Percentiles rank a stretch among this genome's conserved stretches.
phyloP scores from a whole-genome alignment of 2,888 invertebrate genomes.

The Allolobophora icterica region DNA sequence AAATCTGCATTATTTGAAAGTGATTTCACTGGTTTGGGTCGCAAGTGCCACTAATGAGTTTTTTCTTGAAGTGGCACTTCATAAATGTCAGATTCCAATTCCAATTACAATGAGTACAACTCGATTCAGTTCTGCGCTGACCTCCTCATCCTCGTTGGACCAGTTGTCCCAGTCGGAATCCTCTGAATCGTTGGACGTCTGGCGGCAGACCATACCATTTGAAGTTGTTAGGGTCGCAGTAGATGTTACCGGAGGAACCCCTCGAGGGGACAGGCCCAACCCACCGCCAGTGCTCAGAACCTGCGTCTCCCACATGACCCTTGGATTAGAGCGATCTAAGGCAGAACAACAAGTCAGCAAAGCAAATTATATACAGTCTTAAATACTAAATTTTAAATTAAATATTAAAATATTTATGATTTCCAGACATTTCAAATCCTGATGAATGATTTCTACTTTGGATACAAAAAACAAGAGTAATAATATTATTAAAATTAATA shows the following conservation, averaged over 20 bases:
- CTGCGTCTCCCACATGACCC: slow-evolving; percentile 23
- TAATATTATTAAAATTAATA: neutral
- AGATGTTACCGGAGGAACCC: neutral
- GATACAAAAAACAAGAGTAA: neutral
- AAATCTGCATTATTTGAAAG: too few species aligned
- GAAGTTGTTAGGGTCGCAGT: neutral
- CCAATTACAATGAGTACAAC: neutral
- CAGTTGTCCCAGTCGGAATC: slow-evolving; percentile 26
- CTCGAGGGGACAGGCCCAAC: neutral
- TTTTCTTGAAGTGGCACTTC: too few species aligned
- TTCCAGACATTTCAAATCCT: neutral
- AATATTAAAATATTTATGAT: neutral
- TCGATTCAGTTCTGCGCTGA: neutral
- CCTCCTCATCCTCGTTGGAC: slow-evolving; percentile 18
- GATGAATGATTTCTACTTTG: neutral
- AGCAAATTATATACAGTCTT: neutral
- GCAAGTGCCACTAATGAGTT: too few species aligned
- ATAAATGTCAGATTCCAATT: too few species aligned
- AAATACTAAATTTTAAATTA: neutral
- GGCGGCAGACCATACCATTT: neutral
- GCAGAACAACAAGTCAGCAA: neutral
- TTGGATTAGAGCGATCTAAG: neutral
- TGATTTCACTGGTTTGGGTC: too few species aligned
- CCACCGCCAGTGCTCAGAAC: neutral
- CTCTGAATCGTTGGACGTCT: neutral